Conservation (phyloP, 2,888 invertebrate species). For the Papilio gigon region DNA sequence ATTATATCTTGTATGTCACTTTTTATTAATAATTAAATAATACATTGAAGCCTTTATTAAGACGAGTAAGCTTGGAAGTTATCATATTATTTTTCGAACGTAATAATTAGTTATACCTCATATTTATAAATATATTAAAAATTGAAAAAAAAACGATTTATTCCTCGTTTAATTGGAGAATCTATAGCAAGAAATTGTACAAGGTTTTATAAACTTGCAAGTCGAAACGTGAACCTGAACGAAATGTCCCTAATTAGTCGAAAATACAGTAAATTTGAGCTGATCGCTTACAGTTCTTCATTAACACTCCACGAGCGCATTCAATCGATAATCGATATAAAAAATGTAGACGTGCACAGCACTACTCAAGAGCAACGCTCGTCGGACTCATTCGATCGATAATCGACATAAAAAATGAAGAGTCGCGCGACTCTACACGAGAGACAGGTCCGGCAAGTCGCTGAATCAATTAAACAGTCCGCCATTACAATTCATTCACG, state of each 20-base stretch:
- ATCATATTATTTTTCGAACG: no score
- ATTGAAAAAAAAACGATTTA: not conserved
- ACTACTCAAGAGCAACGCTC: slow-evolving; percentile 50
- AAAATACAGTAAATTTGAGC: slow-evolving; percentile 3
- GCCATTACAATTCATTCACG: slow-evolving; percentile 77
- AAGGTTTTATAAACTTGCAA: not conserved
- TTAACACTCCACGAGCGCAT: slow-evolving; percentile 34
- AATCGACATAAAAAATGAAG: slow-evolving; percentile 27
- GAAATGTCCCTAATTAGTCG: slow-evolving; percentile 19
- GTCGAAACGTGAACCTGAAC: not conserved
- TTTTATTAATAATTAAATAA: no score
- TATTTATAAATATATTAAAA: no score
- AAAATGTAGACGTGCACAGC: slow-evolving; percentile 41
- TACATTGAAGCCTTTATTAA: no score
- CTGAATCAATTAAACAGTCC: slow-evolving; percentile 71
- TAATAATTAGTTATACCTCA: no score
- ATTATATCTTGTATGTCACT: no score
- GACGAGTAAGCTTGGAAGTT: no score
- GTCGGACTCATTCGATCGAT: slow-evolving; percentile 11
- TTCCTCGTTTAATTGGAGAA: not conserved
- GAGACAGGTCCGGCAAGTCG: slow-evolving; percentile 62
- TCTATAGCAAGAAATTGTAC: not conserved
- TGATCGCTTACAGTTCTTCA: slow-evolving; percentile 17
- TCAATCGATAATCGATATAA: slow-evolving; percentile 30
- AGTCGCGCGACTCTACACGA: slow-evolving; percentile 47